These are phyloP conservation scores for Oligia latruncula DNA, from an alignment of 2,888 invertebrate genomes.

Conservation along the genomic window DNA sequence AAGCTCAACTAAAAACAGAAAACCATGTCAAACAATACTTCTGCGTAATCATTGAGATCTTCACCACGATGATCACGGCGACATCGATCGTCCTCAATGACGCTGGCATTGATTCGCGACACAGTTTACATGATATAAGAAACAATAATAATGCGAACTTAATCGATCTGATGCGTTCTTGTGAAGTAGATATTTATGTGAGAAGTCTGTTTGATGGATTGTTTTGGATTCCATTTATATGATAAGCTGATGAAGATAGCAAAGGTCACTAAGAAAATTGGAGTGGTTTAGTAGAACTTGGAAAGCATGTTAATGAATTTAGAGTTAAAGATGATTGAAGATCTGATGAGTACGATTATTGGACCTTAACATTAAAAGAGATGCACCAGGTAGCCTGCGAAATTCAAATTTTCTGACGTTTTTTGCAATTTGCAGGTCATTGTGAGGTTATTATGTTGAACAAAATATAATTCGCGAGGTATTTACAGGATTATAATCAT, in stretches of 20 bases:
- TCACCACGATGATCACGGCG: constrained; percentile 18
- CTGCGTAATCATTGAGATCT: constrained; percentile 36
- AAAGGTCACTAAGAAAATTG: constrained; percentile 1
- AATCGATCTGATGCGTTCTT: constrained; percentile 55
- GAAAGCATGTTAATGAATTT: background rate
- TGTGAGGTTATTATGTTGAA: too few species aligned
- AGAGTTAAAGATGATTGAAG: background rate
- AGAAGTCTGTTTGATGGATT: constrained; percentile 17
- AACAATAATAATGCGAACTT: constrained; percentile 63
- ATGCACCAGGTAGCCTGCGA: too few species aligned
- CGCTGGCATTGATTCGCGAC: constrained; percentile 55
- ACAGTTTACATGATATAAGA: constrained; percentile 54
- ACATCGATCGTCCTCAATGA: constrained; percentile 57
- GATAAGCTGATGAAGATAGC: background rate
- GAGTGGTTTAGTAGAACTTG: background rate
- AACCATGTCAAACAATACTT: constrained; percentile 27
- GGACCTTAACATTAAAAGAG: too few species aligned
- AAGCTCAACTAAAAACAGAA: constrained; percentile 6
- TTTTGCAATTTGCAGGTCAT: too few species aligned
- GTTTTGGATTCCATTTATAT: constrained; percentile 1
- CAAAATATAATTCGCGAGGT: too few species aligned
- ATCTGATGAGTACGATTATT: background rate
- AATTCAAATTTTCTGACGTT: too few species aligned
- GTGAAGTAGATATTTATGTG: constrained; percentile 2
- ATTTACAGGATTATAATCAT: too few species aligned